Conservation (phyloP, 2,113 vertebrate species). For the Alaudala cheleensis region DNA sequence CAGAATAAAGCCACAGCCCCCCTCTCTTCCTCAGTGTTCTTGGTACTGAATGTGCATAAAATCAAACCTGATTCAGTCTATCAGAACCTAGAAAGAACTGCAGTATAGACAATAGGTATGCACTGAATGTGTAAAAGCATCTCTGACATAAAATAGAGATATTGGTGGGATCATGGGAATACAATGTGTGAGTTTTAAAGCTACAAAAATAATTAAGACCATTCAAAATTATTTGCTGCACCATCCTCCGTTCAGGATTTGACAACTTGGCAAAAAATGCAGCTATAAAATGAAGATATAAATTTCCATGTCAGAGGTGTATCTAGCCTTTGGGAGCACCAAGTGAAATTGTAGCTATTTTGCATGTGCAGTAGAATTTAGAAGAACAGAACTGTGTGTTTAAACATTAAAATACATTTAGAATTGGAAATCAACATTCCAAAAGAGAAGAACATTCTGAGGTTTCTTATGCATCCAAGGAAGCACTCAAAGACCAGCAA, state of each 20-base stretch:
- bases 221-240: background rate
- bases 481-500: background rate
- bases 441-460: background rate
- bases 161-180: background rate
- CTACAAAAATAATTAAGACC: background rate
- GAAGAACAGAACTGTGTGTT: background rate
- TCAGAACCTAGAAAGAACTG: background rate
- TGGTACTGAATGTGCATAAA: background rate
- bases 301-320: background rate
- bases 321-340: background rate
- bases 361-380: background rate
- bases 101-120: background rate
- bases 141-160: background rate
- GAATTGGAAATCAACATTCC: background rate
- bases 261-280: background rate
- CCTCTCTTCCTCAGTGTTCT: background rate
- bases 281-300: background rate
- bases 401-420: background rate
- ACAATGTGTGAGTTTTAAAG: background rate
- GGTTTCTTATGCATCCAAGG: background rate
- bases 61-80: background rate
- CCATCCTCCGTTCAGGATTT: rapidly evolving
- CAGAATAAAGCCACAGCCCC: background rate
- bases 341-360: background rate
- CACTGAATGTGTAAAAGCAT: background rate